Conservation (phyloP, 2,113 vertebrate genomes). For the Theropithecus gelada region DNA sequence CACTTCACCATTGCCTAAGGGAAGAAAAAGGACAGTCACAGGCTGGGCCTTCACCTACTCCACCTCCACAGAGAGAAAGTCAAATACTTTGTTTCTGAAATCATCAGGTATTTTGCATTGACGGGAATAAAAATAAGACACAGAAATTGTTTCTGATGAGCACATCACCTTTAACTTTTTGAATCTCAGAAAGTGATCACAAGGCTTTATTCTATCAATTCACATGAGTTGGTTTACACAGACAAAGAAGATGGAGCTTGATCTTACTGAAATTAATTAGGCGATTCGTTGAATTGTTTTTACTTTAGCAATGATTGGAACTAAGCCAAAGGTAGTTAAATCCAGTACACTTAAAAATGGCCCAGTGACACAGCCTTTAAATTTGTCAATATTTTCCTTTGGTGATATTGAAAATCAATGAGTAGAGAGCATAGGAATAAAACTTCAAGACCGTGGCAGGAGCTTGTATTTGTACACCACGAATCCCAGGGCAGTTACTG, state of each 20-base stretch:
- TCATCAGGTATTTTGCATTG: background rate
- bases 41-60: conserved; percentile 43
- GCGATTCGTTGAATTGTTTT: conserved; percentile 36
- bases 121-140: conserved; percentile 42
- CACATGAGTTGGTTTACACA: conserved; percentile 60
- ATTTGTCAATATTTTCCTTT: conserved; percentile 53
- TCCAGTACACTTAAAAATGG: conserved; percentile 61
- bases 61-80: conserved; percentile 58
- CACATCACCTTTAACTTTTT: conserved; percentile 60
- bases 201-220: conserved; percentile 38
- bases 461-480: conserved; percentile 88
- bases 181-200: background rate
- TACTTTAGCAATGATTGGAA: conserved; percentile 42
- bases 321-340: conserved; percentile 65
- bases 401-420: conserved; percentile 29
- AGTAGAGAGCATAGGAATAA: background rate
- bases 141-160: conserved; percentile 55
- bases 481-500: conserved; percentile 80
- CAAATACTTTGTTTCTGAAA: conserved; percentile 53
- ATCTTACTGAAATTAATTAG: conserved; percentile 44
- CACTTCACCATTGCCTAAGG: background rate
- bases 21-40: background rate
- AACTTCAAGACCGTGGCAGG: conserved; percentile 52
- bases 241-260: conserved; percentile 26
- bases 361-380: conserved; percentile 42